Evolutionary conservation across 2,888 invertebrate genomes (phyloP).

Genomic region (Drosophila nr. perissopoda): DNA sequence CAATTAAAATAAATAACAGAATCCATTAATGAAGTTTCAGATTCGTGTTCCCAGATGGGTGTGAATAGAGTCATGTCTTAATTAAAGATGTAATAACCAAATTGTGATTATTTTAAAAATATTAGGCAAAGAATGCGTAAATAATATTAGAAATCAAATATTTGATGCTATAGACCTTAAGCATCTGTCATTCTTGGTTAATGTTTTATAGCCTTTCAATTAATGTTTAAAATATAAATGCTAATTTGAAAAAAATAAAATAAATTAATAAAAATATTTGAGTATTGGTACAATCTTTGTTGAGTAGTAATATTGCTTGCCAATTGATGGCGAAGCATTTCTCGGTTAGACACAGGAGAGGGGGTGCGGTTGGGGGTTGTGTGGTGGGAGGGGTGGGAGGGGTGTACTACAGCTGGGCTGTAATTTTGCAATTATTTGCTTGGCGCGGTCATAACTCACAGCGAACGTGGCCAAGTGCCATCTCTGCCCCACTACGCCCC

Average conservation of each 20-base stretch:
- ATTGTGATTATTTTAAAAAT: not conserved
- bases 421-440: conserved; percentile 79
- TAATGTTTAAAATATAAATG: not conserved
- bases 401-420: conserved; percentile 38
- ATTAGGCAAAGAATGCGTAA: not conserved
- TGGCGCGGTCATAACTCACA: conserved; percentile 75
- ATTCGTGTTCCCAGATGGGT: not conserved
- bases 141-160: not conserved
- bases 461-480: conserved; percentile 54
- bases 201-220: no score
- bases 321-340: conserved; percentile 31
- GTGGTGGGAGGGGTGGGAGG: conserved; percentile 19
- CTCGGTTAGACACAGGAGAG: conserved; percentile 4
- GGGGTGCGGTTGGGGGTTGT: not conserved
- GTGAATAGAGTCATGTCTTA: not conserved
- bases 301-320: conserved; percentile 35
- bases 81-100: not conserved
- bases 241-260: not conserved
- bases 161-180: not conserved
- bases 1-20: not conserved
- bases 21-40: not conserved
- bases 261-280: not conserved
- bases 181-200: no score
- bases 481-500: conserved; percentile 26
- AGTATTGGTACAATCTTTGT: not conserved